phyloP scores from a whole-genome alignment of 2,113 vertebrate genomes.

The Pedetes capensis region DNA sequence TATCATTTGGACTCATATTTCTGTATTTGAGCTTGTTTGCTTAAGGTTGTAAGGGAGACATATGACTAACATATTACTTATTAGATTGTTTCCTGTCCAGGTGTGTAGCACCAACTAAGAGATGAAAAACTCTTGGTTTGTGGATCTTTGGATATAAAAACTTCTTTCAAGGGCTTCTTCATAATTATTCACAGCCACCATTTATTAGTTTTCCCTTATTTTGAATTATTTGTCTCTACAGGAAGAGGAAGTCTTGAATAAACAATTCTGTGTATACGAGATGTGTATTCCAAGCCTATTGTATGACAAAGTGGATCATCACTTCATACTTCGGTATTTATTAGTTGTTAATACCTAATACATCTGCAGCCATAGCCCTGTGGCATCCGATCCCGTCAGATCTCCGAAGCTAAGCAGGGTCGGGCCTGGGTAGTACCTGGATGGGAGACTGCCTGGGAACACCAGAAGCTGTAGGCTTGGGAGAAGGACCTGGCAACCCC shows the following conservation, averaged over 20 bases:
- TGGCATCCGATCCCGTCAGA: too few relatives aligned
- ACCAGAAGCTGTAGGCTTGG: too few relatives aligned
- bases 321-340: not conserved
- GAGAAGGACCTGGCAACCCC: too few relatives aligned
- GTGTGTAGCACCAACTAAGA: not conserved
- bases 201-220: not conserved
- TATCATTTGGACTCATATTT: not conserved
- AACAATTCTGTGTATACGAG: not conserved
- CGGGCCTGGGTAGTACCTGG: too few relatives aligned
- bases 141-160: not conserved
- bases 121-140: not conserved
- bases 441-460: too few relatives aligned
- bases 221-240: not conserved
- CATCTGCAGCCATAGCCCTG: too few relatives aligned
- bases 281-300: not conserved
- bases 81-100: not conserved
- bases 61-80: not conserved
- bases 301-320: not conserved
- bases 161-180: not conserved
- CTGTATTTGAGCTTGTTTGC: not conserved
- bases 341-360: not conserved
- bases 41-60: not conserved
- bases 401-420: too few relatives aligned
- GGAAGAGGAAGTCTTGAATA: not conserved
- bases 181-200: not conserved